phyloP scores from a whole-genome alignment of 2,797 vertebrate genomes.

The Muraenolepis orangiensis region DNA sequence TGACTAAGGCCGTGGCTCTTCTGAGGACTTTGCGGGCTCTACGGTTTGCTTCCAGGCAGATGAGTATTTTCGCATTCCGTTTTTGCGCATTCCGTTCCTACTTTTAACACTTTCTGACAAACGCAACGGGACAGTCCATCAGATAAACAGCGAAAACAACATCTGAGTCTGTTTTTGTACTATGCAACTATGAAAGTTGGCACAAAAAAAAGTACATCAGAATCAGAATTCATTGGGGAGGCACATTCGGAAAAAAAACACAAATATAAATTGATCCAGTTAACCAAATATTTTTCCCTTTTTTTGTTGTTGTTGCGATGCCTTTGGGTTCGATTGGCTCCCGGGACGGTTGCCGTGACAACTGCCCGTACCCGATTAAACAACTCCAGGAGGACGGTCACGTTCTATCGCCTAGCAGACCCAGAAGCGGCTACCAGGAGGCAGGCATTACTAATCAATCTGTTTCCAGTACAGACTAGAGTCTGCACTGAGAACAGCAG shows the following conservation, averaged over 20 bases:
- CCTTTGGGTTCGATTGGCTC: too few species aligned
- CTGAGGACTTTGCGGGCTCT: neutral
- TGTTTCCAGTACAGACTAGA: constrained; percentile 6
- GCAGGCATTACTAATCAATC: constrained; percentile 32
- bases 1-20: neutral
- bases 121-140: neutral
- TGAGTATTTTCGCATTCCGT: neutral
- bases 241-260: neutral
- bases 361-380: neutral
- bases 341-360: neutral
- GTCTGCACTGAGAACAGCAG: neutral
- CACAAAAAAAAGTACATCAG: too few species aligned
- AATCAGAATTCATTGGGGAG: neutral
- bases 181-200: neutral
- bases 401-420: constrained; percentile 29
- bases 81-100: neutral
- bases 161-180: neutral
- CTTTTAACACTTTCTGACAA: neutral
- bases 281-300: neutral
- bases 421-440: constrained; percentile 44
- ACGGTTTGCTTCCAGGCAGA: neutral
- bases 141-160: neutral
- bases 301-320: neutral
- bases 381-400: neutral
- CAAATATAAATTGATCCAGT: neutral